Evolutionary conservation across 35 echinoderm and acorn worm species (phyloP).

Genomic region (Apostichopus parvimensis): DNA sequence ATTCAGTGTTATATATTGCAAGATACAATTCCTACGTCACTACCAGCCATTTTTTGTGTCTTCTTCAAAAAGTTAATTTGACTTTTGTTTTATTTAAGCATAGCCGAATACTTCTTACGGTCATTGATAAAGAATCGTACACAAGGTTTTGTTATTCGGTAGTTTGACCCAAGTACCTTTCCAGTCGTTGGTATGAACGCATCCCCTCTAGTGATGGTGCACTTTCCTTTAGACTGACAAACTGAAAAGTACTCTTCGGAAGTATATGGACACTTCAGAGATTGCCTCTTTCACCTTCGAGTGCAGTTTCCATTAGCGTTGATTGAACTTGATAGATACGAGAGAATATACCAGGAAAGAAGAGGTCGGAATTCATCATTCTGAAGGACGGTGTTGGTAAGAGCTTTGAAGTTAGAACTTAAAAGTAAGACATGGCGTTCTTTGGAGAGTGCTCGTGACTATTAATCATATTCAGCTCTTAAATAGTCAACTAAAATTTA

Average conservation of each 20-base stretch:
- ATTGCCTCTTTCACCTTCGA: constrained; percentile 25
- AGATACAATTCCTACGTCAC: too few relatives aligned
- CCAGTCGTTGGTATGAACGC: not conserved
- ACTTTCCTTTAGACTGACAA: not conserved
- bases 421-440: not conserved
- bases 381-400: not conserved
- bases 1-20: too few relatives aligned
- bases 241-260: not conserved
- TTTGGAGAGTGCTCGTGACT: not conserved
- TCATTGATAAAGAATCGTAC: not conserved
- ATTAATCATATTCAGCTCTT: not conserved
- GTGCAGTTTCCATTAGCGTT: constrained; percentile 34
- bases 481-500: too few relatives aligned
- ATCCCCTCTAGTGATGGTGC: not conserved
- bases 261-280: constrained; percentile 22
- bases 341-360: not conserved
- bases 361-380: not conserved
- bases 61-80: too few relatives aligned
- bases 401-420: not conserved
- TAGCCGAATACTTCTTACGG: not conserved
- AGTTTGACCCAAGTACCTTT: not conserved
- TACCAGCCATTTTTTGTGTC: too few relatives aligned
- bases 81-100: too few relatives aligned
- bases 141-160: not conserved
- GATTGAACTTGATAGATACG: constrained; percentile 14